A percentile compares a stretch with the other conserved stretches of the same genome.
phyloP scores from a whole-genome alignment of 2,888 invertebrate species.

The Copidosoma aretas region DNA sequence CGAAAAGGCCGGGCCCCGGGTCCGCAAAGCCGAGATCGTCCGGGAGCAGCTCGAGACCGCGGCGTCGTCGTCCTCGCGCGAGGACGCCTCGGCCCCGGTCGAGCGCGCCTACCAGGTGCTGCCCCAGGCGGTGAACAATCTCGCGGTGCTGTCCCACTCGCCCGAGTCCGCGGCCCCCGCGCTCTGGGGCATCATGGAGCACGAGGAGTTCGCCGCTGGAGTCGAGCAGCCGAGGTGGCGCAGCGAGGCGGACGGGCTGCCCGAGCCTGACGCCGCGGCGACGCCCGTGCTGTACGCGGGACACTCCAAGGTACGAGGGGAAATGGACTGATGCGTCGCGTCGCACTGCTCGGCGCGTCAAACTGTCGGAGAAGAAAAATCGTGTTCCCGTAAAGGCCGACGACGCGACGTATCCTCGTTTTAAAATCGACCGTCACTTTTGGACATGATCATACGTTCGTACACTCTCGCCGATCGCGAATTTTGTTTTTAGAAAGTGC shows the following conservation, averaged over 20 bases:
- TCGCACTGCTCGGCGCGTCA: too few species aligned
- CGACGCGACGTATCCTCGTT: too few species aligned
- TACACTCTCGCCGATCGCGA: too few species aligned
- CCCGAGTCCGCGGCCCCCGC: conserved; percentile 54
- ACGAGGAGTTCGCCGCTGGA: conserved; percentile 52
- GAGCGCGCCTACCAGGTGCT: conserved; percentile 59
- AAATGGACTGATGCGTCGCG: too few species aligned
- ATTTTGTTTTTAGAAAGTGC: too few species aligned
- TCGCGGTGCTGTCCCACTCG: conserved; percentile 56
- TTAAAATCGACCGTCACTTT: too few species aligned
- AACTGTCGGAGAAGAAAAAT: too few species aligned
- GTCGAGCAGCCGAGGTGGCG: conserved; percentile 36
- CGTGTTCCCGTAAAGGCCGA: too few species aligned
- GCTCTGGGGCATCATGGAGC: conserved; percentile 61
- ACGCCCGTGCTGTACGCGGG: conserved; percentile 64
- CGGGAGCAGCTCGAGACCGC: conserved; percentile 53
- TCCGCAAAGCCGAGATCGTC: conserved; percentile 4
- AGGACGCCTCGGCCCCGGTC: conserved; percentile 48
- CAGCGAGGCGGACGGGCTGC: conserved; percentile 33
- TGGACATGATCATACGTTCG: too few species aligned
- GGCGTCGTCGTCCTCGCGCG: conserved; percentile 28
- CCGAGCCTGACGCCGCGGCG: conserved; percentile 35
- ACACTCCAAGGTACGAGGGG: conserved; percentile 69
- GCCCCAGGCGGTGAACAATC: conserved; percentile 59
- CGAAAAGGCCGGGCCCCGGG: conserved; percentile 44